phyloP scores from a whole-genome alignment of 1,140 invertebrate genomes.

The Drosophila willistoni region DNA sequence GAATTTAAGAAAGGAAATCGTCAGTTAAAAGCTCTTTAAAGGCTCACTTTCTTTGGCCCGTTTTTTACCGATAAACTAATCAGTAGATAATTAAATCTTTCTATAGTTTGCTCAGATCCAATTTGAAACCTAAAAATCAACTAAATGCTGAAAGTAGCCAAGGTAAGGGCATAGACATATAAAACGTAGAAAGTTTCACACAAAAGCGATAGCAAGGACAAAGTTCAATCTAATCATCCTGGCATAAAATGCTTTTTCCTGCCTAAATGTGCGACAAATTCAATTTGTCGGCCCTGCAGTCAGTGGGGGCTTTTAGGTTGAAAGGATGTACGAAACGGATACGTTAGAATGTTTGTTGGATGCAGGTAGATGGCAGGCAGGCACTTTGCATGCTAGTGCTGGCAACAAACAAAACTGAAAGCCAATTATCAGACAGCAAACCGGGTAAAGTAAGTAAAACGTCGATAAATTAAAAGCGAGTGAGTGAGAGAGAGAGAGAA shows the following conservation, averaged over 20 bases:
- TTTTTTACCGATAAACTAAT: too few relatives aligned
- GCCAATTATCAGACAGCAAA: conserved; percentile 49
- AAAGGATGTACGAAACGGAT: conserved; percentile 12
- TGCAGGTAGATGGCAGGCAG: neutral
- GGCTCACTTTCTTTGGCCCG: too few relatives aligned
- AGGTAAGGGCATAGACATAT: conserved; percentile 9
- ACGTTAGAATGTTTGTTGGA: conserved; percentile 17
- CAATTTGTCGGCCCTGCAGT: conserved; percentile 53
- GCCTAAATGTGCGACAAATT: conserved; percentile 67
- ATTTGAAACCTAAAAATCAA: neutral
- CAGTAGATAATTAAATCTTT: neutral
- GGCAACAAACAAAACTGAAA: conserved; percentile 51
- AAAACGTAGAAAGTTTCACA: neutral
- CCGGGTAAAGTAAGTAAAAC: conserved; percentile 2
- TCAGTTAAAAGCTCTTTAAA: too few relatives aligned
- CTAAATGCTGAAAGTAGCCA: conserved; percentile 9
- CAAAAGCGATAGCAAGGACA: conserved; percentile 27
- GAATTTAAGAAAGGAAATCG: too few relatives aligned
- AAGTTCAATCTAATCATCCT: conserved; percentile 48
- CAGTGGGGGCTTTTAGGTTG: conserved; percentile 3
- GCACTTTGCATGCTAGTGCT: conserved; percentile 44
- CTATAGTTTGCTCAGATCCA: neutral
- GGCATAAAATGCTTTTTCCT: conserved; percentile 46
- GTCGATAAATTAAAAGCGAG: neutral
- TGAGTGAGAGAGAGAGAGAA: neutral